Conservation (phyloP, 2,797 vertebrate genomes). For the Darevskia nairensis region DNA sequence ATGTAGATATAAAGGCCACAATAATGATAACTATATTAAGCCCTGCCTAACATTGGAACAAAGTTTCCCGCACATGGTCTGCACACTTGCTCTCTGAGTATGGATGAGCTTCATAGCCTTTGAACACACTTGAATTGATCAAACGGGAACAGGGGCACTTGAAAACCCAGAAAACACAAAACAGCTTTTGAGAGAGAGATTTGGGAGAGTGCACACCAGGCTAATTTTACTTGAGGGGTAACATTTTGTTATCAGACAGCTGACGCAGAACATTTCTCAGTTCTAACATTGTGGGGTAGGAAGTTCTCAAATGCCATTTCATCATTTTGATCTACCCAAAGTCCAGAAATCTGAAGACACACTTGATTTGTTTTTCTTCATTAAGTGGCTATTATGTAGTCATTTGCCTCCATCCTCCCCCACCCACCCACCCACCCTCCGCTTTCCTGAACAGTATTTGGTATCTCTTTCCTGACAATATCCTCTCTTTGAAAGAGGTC, state of each 20-base stretch:
- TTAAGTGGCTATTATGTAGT: slow-evolving; percentile 11
- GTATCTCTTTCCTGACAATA: background rate
- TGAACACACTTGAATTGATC: slow-evolving; percentile 76
- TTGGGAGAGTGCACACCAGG: slow-evolving; percentile 29
- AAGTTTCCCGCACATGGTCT: slow-evolving; percentile 59
- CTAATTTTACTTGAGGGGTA: slow-evolving; percentile 60
- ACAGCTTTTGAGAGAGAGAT: slow-evolving; percentile 51
- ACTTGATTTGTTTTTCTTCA: slow-evolving; percentile 72
- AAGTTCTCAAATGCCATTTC: slow-evolving; percentile 70
- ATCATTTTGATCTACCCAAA: slow-evolving; percentile 60
- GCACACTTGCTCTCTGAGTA: slow-evolving; percentile 58
- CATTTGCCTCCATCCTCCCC: background rate
- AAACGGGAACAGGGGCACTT: slow-evolving; percentile 69
- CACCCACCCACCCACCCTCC: background rate
- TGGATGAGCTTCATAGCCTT: slow-evolving; percentile 68
- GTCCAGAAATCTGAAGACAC: slow-evolving; percentile 71
- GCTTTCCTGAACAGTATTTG: background rate
- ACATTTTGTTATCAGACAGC: slow-evolving; percentile 70
- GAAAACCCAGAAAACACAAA: slow-evolving; percentile 73
- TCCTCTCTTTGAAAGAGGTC: background rate
- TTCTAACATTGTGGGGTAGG: slow-evolving; percentile 70
- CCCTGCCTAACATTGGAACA: slow-evolving; percentile 81
- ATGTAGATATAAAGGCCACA: slow-evolving; percentile 86
- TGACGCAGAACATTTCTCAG: slow-evolving; percentile 25
- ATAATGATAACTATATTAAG: slow-evolving; percentile 85